Base-by-base conservation (phyloP, 2,888 invertebrate genomes). In the Ornithoptera alexandrae region DNA sequence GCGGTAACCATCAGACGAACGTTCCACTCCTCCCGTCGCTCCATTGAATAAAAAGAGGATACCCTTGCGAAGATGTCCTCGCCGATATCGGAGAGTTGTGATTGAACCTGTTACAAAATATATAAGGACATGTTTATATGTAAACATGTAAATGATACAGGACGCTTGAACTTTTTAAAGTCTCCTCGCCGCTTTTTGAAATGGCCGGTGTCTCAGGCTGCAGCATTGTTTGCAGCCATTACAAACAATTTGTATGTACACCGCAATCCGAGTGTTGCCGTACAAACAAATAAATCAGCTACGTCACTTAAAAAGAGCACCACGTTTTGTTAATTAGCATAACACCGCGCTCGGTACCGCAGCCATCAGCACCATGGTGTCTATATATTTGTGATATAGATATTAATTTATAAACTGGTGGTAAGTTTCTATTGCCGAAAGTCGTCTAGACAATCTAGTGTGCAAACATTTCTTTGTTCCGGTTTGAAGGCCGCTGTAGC, bases 301-400 rank as follows among this genome's bases (percentile, higher is more conserved):
- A 70, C 67, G 64, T 70, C 61, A 70, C 56, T 70, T 67, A 64
- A 60, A 70, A 67, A 67, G 67, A 61, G 64, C 56, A 67, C 64
- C 67, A 67, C 67, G 64, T 70, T 70, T 70, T 69, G 30, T 30
- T 36, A 63, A 73, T 72, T 73, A 71, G 58, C 72, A 65, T 72
- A 71, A 67, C 71, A 72, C 72, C 76, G 72, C 66, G 56, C 61
- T 57, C 66, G 12, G 57, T 39, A 58, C 65, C 70, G 67, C 70
- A 75, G 67, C 74, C 75, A 73, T 77, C 76, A 76, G 74, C 46
- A 46, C 15, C 15, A 46, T 46, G 46, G 15, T 17, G 46, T 15
- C 46, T 46, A 46, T 15, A 12, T 46, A 15, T 46, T 1, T 46
- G 46, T 12, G 12, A 46, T 46, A 83, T 85, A 30, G 30, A 30